phyloP scores from a whole-genome alignment of 2,888 invertebrate genomes.

The Cheiracanthium punctorium region DNA sequence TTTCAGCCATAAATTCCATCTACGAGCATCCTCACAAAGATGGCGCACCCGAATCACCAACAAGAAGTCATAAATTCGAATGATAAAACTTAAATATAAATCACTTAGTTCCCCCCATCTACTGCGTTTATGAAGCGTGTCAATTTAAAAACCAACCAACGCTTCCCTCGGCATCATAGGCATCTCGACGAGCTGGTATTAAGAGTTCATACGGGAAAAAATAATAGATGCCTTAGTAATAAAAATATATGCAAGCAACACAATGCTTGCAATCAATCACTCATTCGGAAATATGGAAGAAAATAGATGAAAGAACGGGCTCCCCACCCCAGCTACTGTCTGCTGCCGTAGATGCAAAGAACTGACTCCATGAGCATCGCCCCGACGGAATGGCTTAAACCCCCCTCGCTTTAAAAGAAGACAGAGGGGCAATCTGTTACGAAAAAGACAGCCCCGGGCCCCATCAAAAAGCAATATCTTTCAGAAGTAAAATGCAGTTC shows the following conservation, averaged over 20 bases:
- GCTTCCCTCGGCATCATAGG: background rate
- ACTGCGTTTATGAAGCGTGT: background rate
- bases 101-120: constrained; percentile 15
- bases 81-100: constrained; percentile 35
- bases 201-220: background rate
- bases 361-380: background rate
- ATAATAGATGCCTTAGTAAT: background rate
- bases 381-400: constrained; percentile 26
- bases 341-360: background rate
- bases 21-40: too few species aligned
- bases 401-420: constrained; percentile 20
- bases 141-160: background rate
- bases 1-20: too few species aligned
- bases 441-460: background rate
- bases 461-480: background rate
- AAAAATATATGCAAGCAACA: background rate
- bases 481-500: background rate
- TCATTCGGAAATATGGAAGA: constrained; percentile 29
- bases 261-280: constrained; percentile 44
- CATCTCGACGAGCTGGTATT: too few species aligned
- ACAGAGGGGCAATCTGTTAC: constrained; percentile 38
- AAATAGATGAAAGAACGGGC: constrained; percentile 15
- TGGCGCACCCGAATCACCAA: constrained; percentile 12
- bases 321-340: background rate
- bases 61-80: constrained; percentile 36